Evolutionary conservation across 30 jellyfish, hydroid and myxozoan genomes (phyloP), one percentile per base, ranked within the genome.

Genomic region (Pseudorhiza aurosa): DNA sequence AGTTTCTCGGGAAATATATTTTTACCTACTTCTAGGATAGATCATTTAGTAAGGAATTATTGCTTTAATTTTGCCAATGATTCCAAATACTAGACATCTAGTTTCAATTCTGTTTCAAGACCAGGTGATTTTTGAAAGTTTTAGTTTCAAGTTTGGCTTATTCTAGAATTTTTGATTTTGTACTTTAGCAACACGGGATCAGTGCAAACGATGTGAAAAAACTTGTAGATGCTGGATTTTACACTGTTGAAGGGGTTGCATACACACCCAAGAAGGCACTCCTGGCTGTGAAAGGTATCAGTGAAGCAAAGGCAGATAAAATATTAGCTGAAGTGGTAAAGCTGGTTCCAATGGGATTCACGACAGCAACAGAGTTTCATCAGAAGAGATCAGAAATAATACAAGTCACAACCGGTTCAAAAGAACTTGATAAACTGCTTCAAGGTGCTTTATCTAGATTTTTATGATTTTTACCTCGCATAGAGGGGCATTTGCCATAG

Each of bases 261-360:
- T 95, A 87, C 68, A 87, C 99, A 39, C 97, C 99, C 7, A 95
- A 86, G 82, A 95, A 95, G 72, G 79, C 97, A 12, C 87, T 95
- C 62, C 85, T 95, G 39, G 92, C 89, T 12, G 75, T 95, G 29
- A 95, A 95, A 79, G 99, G 99, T 1, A 95, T 95, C 87, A 95
- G 99, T 88, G 99, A 95, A 68, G 96, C 99, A 18, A 95, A 95
- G 77, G 99, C 99, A 10, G 99, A 95, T 32, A 95, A 95, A 71
- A 95, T 95, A 39, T 58, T 87, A 25, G 90, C 87, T 45, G 99
- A 95, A 78, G 97, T 89, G 59, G 80, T 39, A 22, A 95, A 95
- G 62, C 65, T 95, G 58, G 97, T 95, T 17, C 99, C 97, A 22
- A 56, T 95, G 96, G 99, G 99, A 8, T 95, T 95, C 62, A 87